Evolutionary conservation across 2,113 vertebrate genomes (phyloP).

Genomic region (Alectura lathami): DNA sequence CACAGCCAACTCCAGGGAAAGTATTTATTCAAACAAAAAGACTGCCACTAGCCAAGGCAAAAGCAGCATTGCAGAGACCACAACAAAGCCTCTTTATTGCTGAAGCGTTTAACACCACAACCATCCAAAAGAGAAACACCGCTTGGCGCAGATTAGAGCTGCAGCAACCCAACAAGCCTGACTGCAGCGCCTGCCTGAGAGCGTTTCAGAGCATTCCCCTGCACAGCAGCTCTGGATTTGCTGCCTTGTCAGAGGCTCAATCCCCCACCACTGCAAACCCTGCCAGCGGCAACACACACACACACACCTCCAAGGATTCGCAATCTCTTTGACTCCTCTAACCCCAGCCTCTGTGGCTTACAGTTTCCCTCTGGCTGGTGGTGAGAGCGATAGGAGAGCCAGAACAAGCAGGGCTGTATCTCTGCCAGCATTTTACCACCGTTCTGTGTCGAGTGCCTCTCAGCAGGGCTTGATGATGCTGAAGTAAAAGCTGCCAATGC

Average conservation of each 20-base stretch:
- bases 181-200: background rate
- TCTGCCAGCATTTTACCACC: slow-evolving; percentile 41
- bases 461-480: slow-evolving; percentile 35
- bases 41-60: slow-evolving; percentile 35
- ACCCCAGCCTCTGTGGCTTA: background rate
- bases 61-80: slow-evolving; percentile 47
- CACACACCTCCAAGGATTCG: background rate
- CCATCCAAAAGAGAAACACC: slow-evolving; percentile 42
- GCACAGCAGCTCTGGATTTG: background rate
- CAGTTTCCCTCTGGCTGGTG: background rate
- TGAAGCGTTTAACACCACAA: slow-evolving; percentile 22
- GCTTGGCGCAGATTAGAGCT: slow-evolving; percentile 18
- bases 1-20: slow-evolving; percentile 6
- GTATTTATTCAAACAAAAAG: slow-evolving; percentile 34
- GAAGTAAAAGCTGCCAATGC: slow-evolving; percentile 33
- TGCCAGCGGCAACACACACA: background rate
- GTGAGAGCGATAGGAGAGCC: background rate
- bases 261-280: background rate
- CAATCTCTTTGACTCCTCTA: slow-evolving; percentile 39
- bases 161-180: slow-evolving; percentile 5
- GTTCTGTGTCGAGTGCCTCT: slow-evolving; percentile 18
- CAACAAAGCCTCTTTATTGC: slow-evolving; percentile 61
- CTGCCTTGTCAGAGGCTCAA: slow-evolving; percentile 32
- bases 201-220: background rate
- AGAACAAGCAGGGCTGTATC: background rate